A percentile compares a stretch with the other conserved stretches of the same genome.
Conservation (phyloP, 2,888 invertebrate species). For the Neoascia interrupta region DNA sequence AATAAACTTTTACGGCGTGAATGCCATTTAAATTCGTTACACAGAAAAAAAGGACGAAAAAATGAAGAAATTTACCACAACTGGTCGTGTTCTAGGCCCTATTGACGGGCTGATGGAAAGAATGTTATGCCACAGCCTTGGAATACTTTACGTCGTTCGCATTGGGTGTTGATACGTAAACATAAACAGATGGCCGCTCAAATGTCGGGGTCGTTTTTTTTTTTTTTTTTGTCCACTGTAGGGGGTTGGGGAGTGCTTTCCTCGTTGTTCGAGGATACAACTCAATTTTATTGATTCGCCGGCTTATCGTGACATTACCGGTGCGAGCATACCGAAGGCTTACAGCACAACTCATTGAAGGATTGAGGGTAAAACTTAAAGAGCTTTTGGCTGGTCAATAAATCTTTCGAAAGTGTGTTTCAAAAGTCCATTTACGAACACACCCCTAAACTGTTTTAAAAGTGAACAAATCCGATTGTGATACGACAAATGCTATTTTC, state of each 20-base stretch:
- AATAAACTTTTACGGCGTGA: conserved; percentile 42
- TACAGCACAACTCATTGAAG: neutral
- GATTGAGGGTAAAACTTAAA: too few relatives aligned
- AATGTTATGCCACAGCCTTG: conserved; percentile 30
- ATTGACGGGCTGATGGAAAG: conserved; percentile 29
- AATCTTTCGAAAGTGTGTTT: neutral
- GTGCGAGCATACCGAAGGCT: neutral
- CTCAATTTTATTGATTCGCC: conserved; percentile 15
- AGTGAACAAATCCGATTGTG: too few relatives aligned
- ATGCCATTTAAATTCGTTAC: conserved; percentile 42
- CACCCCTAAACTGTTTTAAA: neutral
- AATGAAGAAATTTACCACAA: conserved; percentile 44
- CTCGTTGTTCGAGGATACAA: too few relatives aligned
- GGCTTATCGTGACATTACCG: conserved; percentile 6
- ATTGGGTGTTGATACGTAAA: conserved; percentile 48
- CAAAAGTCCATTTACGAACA: neutral
- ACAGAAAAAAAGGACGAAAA: neutral
- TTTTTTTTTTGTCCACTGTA: neutral
- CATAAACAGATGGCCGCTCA: conserved; percentile 45
- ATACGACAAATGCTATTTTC: neutral
- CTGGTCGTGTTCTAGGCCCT: conserved; percentile 19
- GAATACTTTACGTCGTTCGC: conserved; percentile 15
- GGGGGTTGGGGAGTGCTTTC: too few relatives aligned
- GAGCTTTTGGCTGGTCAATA: too few relatives aligned
- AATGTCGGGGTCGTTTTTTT: conserved; percentile 8